Evolutionary conservation across 2,888 invertebrate genomes (phyloP).

Genomic region (Drosophila gaucha): DNA sequence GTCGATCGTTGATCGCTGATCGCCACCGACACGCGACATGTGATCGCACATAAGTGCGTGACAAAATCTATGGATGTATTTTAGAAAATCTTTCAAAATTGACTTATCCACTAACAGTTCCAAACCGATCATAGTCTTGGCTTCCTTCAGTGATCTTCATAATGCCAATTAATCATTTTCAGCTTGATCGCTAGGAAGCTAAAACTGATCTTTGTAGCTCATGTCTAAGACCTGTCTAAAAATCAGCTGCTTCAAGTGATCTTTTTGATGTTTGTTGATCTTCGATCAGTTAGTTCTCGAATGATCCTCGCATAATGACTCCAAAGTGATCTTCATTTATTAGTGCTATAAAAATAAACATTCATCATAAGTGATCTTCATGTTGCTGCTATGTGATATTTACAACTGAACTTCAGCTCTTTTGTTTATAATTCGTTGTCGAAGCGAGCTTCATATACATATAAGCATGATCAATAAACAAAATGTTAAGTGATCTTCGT

Average conservation of each 20-base stretch:
- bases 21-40: slow-evolving; percentile 42
- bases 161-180: no score
- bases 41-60: slow-evolving; percentile 25
- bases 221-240: neutral
- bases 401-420: no score
- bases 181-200: neutral
- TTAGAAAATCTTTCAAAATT: neutral
- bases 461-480: no score
- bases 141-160: neutral
- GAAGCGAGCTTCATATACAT: no score
- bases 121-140: neutral
- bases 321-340: neutral
- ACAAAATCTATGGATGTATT: slow-evolving; percentile 12
- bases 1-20: slow-evolving; percentile 33
- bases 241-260: neutral
- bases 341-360: neutral
- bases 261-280: neutral
- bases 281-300: no score
- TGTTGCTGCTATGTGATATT: no score
- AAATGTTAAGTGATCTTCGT: neutral
- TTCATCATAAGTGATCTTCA: neutral
- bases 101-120: neutral
- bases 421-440: no score
- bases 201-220: neutral
- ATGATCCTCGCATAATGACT: neutral